Evolutionary conservation across 2,888 invertebrate genomes (phyloP).

Genomic region (Diploptera punctata): DNA sequence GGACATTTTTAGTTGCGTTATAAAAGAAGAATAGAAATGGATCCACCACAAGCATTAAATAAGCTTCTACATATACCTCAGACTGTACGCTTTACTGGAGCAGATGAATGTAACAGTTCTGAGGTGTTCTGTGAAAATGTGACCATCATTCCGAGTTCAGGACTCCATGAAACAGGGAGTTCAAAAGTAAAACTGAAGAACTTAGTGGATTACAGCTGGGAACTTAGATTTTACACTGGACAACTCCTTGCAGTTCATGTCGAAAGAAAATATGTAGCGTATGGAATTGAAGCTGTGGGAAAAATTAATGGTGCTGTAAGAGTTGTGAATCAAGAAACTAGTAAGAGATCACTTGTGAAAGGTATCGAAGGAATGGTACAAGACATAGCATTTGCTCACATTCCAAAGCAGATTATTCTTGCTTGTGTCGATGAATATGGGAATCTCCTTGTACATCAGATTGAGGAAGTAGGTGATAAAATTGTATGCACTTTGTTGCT

Average conservation of each 20-base stretch:
- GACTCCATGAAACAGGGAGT: conserved; percentile 79
- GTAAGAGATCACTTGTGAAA: conserved; percentile 81
- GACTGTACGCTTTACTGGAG: conserved; percentile 60
- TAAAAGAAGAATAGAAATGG: too few relatives aligned
- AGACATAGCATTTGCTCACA: conserved; percentile 90
- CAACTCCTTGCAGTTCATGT: conserved; percentile 89
- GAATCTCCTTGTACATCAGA: conserved; percentile 80
- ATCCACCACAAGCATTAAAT: neutral
- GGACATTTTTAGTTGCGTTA: too few relatives aligned
- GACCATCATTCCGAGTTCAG: conserved; percentile 72
- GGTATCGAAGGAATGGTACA: conserved; percentile 88
- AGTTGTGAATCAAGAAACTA: conserved; percentile 78
- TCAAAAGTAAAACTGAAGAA: conserved; percentile 90
- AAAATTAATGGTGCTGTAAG: conserved; percentile 76
- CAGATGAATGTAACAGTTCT: conserved; percentile 64
- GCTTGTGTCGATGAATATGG: conserved; percentile 90
- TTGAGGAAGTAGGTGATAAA: conserved; percentile 64
- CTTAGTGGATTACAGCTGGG: conserved; percentile 94
- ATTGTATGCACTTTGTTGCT: conserved; percentile 60
- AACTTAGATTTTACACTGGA: conserved; percentile 84
- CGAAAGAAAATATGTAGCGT: conserved; percentile 85
- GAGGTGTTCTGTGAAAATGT: conserved; percentile 68
- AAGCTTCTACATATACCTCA: conserved; percentile 3
- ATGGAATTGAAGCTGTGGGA: conserved; percentile 73
- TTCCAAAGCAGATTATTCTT: conserved; percentile 76